phyloP scores from a whole-genome alignment of 2,797 vertebrate genomes.

The Astyanax mexicanus region DNA sequence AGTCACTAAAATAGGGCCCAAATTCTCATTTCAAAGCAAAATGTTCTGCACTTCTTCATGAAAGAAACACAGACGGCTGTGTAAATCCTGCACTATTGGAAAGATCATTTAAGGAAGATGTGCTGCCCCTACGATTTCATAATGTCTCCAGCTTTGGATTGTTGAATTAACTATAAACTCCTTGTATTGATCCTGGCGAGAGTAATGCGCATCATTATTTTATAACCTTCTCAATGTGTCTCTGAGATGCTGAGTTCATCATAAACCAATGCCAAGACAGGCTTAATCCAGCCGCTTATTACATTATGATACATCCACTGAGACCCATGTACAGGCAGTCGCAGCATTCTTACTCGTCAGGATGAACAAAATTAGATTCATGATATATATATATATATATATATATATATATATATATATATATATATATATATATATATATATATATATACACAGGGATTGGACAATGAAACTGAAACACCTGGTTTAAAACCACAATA shows the following conservation, averaged over 20 bases:
- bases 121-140: not conserved
- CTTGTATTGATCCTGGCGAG: constrained; percentile 47
- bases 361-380: no score
- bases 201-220: constrained; percentile 22
- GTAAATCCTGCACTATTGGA: not conserved
- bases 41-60: not conserved
- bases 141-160: constrained; percentile 4
- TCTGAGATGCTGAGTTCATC: constrained; percentile 67
- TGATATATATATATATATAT: no score
- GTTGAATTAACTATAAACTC: constrained; percentile 33
- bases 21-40: not conserved
- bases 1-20: no score
- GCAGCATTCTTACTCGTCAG: constrained; percentile 14
- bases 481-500: no score
- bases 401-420: no score
- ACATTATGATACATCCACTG: constrained; percentile 55
- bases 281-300: constrained; percentile 57
- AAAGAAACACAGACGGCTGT: not conserved
- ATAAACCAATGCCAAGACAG: constrained; percentile 56
- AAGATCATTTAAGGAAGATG: not conserved
- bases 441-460: no score
- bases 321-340: constrained; percentile 42
- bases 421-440: no score
- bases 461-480: no score
- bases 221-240: constrained; percentile 57